Percentiles rank a stretch among this genome's conserved stretches.
Evolutionary conservation across 2,797 vertebrate species (phyloP).

Genomic region (Mormyrus proboscirostris): DNA sequence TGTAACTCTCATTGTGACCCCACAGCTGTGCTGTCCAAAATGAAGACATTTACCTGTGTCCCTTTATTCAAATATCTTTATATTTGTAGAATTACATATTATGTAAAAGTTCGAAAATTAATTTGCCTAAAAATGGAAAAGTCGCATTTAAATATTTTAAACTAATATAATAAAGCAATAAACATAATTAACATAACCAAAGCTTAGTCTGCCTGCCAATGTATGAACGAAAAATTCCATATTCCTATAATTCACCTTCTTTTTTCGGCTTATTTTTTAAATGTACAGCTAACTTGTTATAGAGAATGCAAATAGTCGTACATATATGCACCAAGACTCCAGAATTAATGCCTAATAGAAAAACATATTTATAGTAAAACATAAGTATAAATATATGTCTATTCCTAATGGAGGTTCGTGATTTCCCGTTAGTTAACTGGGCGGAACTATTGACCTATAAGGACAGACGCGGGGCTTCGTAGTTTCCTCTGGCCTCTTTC

Average conservation of each 20-base stretch:
- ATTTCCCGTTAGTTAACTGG: background rate
- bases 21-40: background rate
- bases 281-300: background rate
- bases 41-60: background rate
- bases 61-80: background rate
- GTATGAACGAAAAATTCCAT: background rate
- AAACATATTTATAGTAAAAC: background rate
- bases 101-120: background rate
- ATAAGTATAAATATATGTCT: background rate
- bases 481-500: slow-evolving; percentile 15
- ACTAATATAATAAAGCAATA: background rate
- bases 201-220: background rate
- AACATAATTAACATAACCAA: background rate
- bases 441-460: background rate
- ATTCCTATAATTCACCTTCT: background rate
- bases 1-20: background rate
- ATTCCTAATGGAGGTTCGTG: background rate
- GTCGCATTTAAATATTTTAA: background rate
- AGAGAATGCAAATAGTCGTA: background rate
- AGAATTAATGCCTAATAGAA: background rate
- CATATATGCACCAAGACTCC: background rate
- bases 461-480: background rate
- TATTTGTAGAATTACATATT: background rate
- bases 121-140: background rate
- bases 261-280: background rate